These are phyloP conservation scores for Rhabdornis inornatus DNA, from an alignment of 2,113 vertebrate species.

Conservation along the genomic window DNA sequence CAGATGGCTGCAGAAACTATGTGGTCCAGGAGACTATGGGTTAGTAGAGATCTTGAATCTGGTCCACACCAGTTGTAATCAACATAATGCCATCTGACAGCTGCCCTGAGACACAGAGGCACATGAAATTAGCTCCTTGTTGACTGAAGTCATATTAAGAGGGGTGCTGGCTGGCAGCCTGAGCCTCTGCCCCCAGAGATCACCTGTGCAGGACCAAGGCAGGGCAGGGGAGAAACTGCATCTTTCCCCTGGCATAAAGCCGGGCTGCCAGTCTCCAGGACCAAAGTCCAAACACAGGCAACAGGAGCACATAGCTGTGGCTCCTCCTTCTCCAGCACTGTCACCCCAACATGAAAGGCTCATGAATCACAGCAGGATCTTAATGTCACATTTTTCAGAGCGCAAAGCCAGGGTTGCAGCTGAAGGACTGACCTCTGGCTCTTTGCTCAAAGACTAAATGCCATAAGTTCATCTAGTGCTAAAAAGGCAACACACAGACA, in stretches of 20 bases:
- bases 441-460: not conserved
- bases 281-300: not conserved
- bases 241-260: not conserved
- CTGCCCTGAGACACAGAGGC: slow-evolving; percentile 5
- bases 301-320: not conserved
- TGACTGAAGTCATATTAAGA: slow-evolving; percentile 11
- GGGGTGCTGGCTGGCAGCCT: slow-evolving; percentile 2
- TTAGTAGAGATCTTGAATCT: not conserved
- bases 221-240: not conserved
- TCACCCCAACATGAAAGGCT: not conserved
- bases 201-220: not conserved
- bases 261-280: not conserved
- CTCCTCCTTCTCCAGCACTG: slow-evolving; percentile 3
- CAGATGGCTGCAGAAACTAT: not conserved
- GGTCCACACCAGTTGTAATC: slow-evolving; percentile 13
- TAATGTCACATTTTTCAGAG: not conserved
- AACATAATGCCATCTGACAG: slow-evolving; percentile 52
- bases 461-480: not conserved
- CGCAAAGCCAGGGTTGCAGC: slow-evolving; percentile 30
- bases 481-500: slow-evolving; percentile 56
- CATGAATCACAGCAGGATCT: slow-evolving; percentile 2
- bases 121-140: slow-evolving; percentile 9
- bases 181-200: not conserved
- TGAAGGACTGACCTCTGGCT: slow-evolving; percentile 27
- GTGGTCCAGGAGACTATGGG: not conserved